Evolutionary conservation across 2,113 vertebrate genomes (phyloP).

Genomic region (Xenopus laevis): DNA sequence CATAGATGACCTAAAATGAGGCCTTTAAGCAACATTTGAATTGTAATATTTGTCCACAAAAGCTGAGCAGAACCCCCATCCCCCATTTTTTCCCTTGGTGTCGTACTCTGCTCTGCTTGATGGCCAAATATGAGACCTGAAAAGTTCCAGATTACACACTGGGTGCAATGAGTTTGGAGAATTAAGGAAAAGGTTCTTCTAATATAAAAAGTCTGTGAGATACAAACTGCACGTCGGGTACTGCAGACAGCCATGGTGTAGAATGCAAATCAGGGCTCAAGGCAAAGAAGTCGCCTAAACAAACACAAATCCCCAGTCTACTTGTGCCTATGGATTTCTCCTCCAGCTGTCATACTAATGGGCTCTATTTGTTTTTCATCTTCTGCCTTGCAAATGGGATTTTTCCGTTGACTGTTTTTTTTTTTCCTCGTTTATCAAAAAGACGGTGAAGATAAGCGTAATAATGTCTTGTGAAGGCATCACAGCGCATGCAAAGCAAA

Average conservation of each 20-base stretch:
- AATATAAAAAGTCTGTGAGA: background rate
- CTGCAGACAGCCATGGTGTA: background rate
- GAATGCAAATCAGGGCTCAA: slow-evolving; percentile 28
- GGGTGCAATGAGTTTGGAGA: background rate
- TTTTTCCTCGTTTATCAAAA: background rate
- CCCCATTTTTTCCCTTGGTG: too few species aligned
- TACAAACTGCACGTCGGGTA: background rate
- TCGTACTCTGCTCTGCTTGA: too few species aligned
- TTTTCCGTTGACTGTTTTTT: background rate
- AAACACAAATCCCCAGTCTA: slow-evolving; percentile 3
- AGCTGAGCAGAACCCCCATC: too few species aligned
- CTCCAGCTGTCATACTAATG: slow-evolving; percentile 10
- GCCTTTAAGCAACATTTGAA: too few species aligned
- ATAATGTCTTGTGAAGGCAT: too few species aligned
- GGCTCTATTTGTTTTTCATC: slow-evolving; percentile 3
- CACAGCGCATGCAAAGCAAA: too few species aligned
- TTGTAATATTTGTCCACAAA: too few species aligned
- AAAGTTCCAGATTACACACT: too few species aligned
- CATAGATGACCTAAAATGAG: too few species aligned
- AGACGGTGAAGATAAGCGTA: too few species aligned
- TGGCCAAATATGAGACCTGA: too few species aligned
- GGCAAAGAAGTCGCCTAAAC: slow-evolving; percentile 3
- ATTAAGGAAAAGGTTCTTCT: background rate
- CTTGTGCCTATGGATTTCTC: background rate
- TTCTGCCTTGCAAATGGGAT: background rate